Evolutionary conservation across 2,797 vertebrate genomes (phyloP).

Genomic region (Octomys mimax): DNA sequence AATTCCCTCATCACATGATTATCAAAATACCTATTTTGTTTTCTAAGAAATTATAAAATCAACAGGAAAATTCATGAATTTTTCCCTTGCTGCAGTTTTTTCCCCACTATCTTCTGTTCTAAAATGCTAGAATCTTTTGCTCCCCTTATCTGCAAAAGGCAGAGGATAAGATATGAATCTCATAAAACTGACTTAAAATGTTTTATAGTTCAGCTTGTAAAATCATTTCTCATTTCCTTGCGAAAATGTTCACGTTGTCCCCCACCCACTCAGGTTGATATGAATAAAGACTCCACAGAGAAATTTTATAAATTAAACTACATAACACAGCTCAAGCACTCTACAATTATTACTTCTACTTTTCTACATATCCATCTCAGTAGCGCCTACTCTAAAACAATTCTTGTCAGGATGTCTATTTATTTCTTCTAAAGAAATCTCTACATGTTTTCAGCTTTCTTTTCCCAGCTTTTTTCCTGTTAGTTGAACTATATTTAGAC

Average conservation of each 20-base stretch:
- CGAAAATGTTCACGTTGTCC: neutral
- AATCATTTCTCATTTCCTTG: conserved; percentile 33
- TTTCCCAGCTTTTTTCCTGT: neutral
- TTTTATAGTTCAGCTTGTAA: neutral
- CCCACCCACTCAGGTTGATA: neutral
- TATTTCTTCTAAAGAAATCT: conserved; percentile 22
- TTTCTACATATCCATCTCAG: neutral
- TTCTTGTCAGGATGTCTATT: neutral
- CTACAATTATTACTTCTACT: neutral
- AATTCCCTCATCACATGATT: neutral
- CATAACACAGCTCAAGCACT: neutral
- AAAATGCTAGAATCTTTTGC: neutral
- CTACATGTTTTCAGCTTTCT: neutral
- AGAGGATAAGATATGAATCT: neutral
- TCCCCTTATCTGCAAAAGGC: neutral
- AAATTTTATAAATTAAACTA: neutral
- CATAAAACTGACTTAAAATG: neutral
- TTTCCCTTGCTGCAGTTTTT: neutral
- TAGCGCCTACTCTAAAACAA: neutral
- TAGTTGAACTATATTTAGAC: neutral
- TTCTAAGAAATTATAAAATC: neutral
- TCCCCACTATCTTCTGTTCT: neutral
- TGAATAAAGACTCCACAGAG: neutral
- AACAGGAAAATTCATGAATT: neutral
- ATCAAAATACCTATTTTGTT: neutral